Conservation (phyloP, 2,888 invertebrate genomes). For the Bugula neritina region DNA sequence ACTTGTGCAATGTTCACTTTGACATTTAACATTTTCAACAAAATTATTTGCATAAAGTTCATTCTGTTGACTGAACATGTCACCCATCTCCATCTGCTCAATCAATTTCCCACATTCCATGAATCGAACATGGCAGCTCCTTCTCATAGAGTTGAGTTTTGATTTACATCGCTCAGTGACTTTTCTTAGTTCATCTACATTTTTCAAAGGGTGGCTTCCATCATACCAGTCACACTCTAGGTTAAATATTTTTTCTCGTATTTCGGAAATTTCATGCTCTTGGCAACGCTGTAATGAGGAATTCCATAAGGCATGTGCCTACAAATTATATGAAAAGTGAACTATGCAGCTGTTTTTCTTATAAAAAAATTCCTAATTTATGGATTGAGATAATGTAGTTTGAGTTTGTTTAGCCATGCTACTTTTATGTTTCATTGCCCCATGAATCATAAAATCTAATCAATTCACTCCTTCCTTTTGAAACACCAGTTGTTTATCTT, state of each 20-base stretch:
- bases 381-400: no score
- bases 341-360: no score
- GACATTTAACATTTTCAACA: background rate
- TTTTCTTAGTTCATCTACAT: background rate
- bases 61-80: background rate
- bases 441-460: no score
- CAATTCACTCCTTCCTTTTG: no score
- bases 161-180: background rate
- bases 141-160: background rate
- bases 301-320: conserved; percentile 2
- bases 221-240: background rate
- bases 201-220: conserved; percentile 1
- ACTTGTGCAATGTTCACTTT: conserved; percentile 3
- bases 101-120: background rate
- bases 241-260: background rate
- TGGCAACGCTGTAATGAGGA: background rate
- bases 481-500: no score
- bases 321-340: no score
- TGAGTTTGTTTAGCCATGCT: no score
- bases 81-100: background rate
- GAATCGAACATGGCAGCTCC: background rate
- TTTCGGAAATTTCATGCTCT: background rate
- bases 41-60: background rate
- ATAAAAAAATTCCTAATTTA: no score
- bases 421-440: no score